These are phyloP conservation scores for Pangasius larnaudii DNA, from an alignment of 2,797 vertebrate genomes.

Conservation along the genomic window DNA sequence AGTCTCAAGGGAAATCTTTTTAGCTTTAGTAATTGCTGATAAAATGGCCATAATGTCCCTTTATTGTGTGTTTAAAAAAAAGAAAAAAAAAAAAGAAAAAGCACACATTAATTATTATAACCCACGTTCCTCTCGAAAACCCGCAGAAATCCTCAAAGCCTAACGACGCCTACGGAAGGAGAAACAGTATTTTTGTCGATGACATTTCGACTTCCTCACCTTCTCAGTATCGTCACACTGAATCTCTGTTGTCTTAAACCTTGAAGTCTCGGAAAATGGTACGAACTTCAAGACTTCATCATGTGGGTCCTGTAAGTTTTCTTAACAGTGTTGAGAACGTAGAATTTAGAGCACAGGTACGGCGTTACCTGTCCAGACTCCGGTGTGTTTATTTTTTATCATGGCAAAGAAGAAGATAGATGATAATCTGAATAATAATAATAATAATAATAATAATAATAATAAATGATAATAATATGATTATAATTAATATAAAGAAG, in stretches of 20 bases:
- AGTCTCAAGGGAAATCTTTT: slow-evolving; percentile 20
- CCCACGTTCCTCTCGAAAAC: background rate
- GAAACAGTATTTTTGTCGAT: background rate
- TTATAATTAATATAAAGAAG: slow-evolving; percentile 50
- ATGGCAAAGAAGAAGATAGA: slow-evolving; percentile 58
- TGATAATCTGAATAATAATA: slow-evolving; percentile 43
- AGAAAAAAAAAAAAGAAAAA: background rate
- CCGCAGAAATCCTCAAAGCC: background rate
- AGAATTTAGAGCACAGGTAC: slow-evolving; percentile 65
- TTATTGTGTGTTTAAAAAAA: background rate
- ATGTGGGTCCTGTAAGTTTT: slow-evolving; percentile 61
- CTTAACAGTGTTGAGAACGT: slow-evolving; percentile 72
- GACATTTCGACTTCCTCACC: background rate
- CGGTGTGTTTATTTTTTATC: slow-evolving; percentile 78
- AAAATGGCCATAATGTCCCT: background rate
- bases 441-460: background rate
- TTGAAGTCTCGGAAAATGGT: background rate
- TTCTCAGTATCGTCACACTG: slow-evolving; percentile 68
- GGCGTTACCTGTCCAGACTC: slow-evolving; percentile 61
- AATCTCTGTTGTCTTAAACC: slow-evolving; percentile 44
- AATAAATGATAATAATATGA: background rate
- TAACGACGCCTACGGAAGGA: background rate
- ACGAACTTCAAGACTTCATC: slow-evolving; percentile 47
- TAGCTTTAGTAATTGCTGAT: background rate
- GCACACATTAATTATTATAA: background rate